Base-by-base conservation (phyloP, 2,113 vertebrate species). In the Athene cunicularia region DNA sequence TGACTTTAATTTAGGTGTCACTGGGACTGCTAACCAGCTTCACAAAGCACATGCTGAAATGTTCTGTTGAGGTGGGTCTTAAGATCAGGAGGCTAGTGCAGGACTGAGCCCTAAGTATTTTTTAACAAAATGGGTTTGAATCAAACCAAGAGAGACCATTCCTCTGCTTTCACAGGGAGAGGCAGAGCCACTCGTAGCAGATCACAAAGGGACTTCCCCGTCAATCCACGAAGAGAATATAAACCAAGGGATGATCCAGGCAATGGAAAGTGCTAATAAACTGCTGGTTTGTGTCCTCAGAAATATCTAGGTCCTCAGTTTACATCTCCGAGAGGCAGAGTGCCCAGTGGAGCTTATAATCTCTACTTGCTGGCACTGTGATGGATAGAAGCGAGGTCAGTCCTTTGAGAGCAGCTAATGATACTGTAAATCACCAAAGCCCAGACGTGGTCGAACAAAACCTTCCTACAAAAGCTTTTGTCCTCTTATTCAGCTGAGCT, bases 341-440 rank as follows among this genome's bases (percentile, higher is more conserved):
- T 23, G 95, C 82, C 81, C 80, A 84, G 67, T 12, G 24, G 86
- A 94, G 88, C 37, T 59, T 80, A 91, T 87, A 74, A 74, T 76
- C 91, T 94, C 59, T 75, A 71, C 90, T 93, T 77, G 84, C 84
- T 45, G 43, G 47, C 17, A 30, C 96, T 87, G 95, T 98, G 98
- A 98, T 98, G 98, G 98, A 98, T 98, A 94, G 95, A 80, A 80
- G 88, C 90, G 73, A 88, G 91, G 79, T 93, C 59, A 39, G 64
- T 86, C 93, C 86, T 94, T 91, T 60, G 93, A 89, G 89, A 90
- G 67, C 35, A 72, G 93, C 95, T 98, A 98, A 98, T 97, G 97
- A 98, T 97, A 98, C 98, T 98, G 98, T 98, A 99, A 99, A 98
- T 98, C 98, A 98, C 96, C 97, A 94, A 95, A 94, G 97, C 70